Percentiles rank a stretch among this genome's conserved stretches.
Conservation (phyloP, 2,797 vertebrate genomes). For the Falco cherrug region DNA sequence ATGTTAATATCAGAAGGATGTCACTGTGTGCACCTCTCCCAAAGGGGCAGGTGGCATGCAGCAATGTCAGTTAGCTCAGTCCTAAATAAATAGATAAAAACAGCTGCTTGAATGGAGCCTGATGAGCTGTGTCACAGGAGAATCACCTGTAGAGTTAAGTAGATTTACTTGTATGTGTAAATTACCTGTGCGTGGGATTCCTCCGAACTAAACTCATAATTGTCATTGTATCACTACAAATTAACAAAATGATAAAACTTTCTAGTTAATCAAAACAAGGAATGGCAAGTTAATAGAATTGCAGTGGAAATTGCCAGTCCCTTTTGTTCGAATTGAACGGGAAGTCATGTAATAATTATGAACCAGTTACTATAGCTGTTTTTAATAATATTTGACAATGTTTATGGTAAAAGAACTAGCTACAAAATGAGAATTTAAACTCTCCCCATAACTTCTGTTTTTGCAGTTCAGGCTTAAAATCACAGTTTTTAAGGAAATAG, state of each 20-base stretch:
- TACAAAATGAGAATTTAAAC: neutral
- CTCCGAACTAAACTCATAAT: neutral
- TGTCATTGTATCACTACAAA: neutral
- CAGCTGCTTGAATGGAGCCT: neutral
- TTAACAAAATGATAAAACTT: neutral
- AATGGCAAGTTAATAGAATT: neutral
- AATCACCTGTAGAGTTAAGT: neutral
- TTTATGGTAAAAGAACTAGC: neutral
- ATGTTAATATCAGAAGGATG: neutral
- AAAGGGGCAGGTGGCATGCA: neutral
- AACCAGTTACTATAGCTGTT: neutral
- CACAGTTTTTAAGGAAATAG: neutral
- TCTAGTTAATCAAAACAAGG: neutral
- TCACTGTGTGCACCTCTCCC: neutral
- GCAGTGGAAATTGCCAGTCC: neutral
- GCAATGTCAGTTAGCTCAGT: neutral
- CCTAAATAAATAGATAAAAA: neutral
- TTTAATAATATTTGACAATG: neutral
- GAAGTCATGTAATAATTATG: neutral
- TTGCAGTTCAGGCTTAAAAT: neutral
- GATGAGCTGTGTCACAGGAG: neutral
- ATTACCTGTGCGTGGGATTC: neutral
- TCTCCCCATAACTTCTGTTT: neutral
- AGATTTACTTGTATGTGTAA: neutral
- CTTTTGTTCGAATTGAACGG: neutral